Conservation (phyloP, 2,113 vertebrate genomes). For the Paraplagusia blochii region DNA sequence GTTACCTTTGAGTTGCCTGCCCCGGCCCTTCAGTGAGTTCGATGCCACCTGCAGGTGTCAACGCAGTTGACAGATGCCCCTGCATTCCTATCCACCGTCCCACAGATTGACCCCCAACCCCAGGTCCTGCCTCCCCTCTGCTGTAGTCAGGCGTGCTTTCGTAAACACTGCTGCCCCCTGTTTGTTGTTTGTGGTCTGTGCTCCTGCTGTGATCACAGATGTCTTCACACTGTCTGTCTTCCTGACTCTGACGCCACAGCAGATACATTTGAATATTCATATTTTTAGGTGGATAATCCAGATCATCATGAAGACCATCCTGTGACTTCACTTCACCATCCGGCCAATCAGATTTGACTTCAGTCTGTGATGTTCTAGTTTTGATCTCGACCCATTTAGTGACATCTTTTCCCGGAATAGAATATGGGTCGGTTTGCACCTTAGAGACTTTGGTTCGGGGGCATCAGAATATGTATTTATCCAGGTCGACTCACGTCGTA, state of each 20-base stretch:
- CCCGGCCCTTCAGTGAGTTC: no score
- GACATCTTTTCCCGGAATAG: slow-evolving; percentile 71
- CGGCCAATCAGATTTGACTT: slow-evolving; percentile 24
- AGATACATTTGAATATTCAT: not conserved
- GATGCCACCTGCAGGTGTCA: no score
- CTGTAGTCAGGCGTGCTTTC: slow-evolving; percentile 19
- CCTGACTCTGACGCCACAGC: not conserved
- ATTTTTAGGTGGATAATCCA: not conserved
- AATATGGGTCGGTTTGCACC: slow-evolving; percentile 60
- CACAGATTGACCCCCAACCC: slow-evolving; percentile 10
- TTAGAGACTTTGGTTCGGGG: slow-evolving; percentile 37
- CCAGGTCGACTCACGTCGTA: not conserved
- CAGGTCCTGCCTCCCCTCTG: slow-evolving; percentile 31
- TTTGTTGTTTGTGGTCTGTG: slow-evolving; percentile 38
- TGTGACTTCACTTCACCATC: slow-evolving; percentile 6
- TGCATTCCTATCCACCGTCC: slow-evolving; percentile 40
- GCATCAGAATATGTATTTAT: slow-evolving; percentile 11
- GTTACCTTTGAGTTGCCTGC: slow-evolving; percentile 3
- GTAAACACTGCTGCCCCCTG: slow-evolving; percentile 30
- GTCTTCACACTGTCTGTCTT: not conserved
- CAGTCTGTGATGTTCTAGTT: slow-evolving; percentile 35
- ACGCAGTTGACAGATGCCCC: slow-evolving; percentile 31
- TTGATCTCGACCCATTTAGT: slow-evolving; percentile 69
- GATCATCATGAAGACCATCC: not conserved
- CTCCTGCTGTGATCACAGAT: slow-evolving; percentile 31